A percentile compares a stretch with the other conserved stretches of the same genome.
phyloP scores from a whole-genome alignment of 2,797 vertebrate genomes.

The Sebastes trivittatus region DNA sequence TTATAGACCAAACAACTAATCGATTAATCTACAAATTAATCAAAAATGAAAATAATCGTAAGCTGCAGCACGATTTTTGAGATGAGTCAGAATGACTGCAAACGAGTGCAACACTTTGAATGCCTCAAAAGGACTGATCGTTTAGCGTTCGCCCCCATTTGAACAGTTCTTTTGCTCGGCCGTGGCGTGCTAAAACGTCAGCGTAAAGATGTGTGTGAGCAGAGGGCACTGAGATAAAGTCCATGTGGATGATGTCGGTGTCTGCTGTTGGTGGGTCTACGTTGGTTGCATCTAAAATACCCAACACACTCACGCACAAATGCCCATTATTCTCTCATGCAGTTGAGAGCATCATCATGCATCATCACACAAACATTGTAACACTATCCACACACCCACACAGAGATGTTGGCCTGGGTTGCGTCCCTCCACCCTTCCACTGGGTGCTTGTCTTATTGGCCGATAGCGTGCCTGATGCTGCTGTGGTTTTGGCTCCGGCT shows the following conservation, averaged over 20 bases:
- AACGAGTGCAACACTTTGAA: neutral
- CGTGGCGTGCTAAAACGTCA: too few species aligned
- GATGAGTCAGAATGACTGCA: neutral
- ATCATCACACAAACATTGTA: constrained; percentile 56
- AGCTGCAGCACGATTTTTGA: fast-evolving
- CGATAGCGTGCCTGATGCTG: constrained; percentile 60
- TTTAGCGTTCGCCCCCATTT: too few species aligned
- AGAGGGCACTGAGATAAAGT: neutral
- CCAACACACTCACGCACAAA: constrained; percentile 32
- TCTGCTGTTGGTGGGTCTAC: neutral
- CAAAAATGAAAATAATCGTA: too few species aligned
- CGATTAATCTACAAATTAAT: fast-evolving
- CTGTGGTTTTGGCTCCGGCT: constrained; percentile 53
- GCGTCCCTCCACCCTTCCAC: constrained; percentile 41
- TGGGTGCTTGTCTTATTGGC: constrained; percentile 36
- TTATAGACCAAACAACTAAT: too few species aligned
- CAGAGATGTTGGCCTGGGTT: neutral
- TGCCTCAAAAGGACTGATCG: fast-evolving
- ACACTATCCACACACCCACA: neutral
- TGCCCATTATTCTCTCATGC: constrained; percentile 49
- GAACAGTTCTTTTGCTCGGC: too few species aligned
- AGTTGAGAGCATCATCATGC: constrained; percentile 56
- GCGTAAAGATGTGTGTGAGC: neutral
- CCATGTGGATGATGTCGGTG: neutral
- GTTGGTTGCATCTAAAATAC: constrained; percentile 2